Conservation (phyloP, 2,113 vertebrate genomes). For the Strix uralensis region DNA sequence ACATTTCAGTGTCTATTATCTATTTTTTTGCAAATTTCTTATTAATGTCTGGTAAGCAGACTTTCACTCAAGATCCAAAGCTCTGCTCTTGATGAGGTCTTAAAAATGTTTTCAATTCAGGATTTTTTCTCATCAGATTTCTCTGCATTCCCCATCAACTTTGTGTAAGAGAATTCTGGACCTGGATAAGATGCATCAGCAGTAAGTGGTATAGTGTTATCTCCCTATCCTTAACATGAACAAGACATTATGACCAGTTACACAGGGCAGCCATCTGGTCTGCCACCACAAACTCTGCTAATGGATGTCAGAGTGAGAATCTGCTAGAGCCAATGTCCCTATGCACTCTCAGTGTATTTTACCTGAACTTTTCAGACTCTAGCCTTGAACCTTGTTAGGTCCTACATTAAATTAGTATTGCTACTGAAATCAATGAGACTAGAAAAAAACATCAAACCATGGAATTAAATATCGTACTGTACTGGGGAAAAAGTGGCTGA, state of each 20-base stretch:
- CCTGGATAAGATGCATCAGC: neutral
- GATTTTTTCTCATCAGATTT: neutral
- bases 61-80: neutral
- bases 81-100: neutral
- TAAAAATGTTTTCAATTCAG: neutral
- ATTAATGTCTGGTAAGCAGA: neutral
- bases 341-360: neutral
- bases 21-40: neutral
- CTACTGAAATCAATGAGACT: neutral
- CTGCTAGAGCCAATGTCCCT: neutral
- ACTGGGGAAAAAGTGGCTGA: neutral
- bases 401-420: neutral
- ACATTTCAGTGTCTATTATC: neutral
- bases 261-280: neutral
- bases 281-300: neutral
- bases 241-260: rapidly evolving
- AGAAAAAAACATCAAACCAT: neutral
- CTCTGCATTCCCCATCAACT: neutral
- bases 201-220: neutral
- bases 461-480: neutral
- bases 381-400: neutral
- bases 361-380: neutral
- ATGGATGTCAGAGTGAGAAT: neutral
- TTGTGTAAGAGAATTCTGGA: neutral
- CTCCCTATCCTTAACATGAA: neutral